phyloP scores from a whole-genome alignment of 2,888 invertebrate genomes.

The Orthosia cruda region DNA sequence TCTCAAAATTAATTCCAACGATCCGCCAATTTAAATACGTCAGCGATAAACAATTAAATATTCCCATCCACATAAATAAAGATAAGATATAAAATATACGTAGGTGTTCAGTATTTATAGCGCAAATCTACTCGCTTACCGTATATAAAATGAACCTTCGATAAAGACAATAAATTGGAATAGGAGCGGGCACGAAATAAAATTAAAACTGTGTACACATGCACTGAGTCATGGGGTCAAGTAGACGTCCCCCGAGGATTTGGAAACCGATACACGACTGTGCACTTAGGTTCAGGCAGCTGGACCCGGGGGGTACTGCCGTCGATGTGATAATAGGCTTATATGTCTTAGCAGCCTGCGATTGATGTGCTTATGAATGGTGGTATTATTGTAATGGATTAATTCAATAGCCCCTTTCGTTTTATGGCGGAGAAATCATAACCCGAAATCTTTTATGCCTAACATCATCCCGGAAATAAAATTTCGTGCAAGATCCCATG shows the following conservation, averaged over 20 bases:
- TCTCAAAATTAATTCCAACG: constrained; percentile 31
- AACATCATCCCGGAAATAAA: constrained; percentile 36
- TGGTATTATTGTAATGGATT: constrained; percentile 60
- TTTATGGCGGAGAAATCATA: constrained; percentile 43
- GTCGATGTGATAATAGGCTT: constrained; percentile 65
- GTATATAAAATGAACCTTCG: constrained; percentile 80
- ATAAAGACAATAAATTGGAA: constrained; percentile 83
- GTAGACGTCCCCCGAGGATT: constrained; percentile 85
- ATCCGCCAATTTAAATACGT: constrained; percentile 34
- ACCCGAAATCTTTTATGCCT: constrained; percentile 32
- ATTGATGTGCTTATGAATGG: constrained; percentile 64
- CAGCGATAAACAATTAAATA: constrained; percentile 38
- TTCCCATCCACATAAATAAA: constrained; percentile 51
- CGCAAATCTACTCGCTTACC: constrained; percentile 62
- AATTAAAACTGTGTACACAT: constrained; percentile 86
- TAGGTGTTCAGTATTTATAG: constrained; percentile 27
- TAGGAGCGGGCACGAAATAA: constrained; percentile 82
- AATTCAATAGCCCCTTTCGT: constrained; percentile 39
- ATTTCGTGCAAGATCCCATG: constrained; percentile 35
- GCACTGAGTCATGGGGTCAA: constrained; percentile 84
- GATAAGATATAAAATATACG: constrained; percentile 52
- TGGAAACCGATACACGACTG: constrained; percentile 90
- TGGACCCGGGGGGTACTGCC: constrained; percentile 62
- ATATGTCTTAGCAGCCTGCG: constrained; percentile 58
- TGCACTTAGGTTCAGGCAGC: constrained; percentile 85